A percentile compares a stretch with the other conserved stretches of the same genome.
These are phyloP conservation scores for Harpagus bidentatus DNA, from an alignment of 2,113 vertebrate species.

Conservation along the genomic window DNA sequence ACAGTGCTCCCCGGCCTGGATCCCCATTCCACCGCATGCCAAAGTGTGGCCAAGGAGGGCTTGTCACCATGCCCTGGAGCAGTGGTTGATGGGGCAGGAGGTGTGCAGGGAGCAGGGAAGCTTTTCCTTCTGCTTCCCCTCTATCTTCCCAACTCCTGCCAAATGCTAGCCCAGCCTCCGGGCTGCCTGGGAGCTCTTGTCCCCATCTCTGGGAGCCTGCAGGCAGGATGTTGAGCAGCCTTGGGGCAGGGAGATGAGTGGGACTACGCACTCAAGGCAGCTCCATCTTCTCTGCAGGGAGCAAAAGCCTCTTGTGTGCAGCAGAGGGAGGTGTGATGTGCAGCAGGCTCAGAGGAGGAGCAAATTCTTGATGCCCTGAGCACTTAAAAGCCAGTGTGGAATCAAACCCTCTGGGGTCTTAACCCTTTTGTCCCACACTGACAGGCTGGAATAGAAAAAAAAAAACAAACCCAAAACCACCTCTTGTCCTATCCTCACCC, in stretches of 20 bases:
- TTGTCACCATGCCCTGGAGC: rapidly evolving
- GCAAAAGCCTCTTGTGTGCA: not conserved
- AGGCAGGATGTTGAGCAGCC: not conserved
- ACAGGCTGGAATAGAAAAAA: not conserved
- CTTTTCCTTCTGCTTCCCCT: not conserved
- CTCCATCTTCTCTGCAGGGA: not conserved
- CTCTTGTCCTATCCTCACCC: not conserved
- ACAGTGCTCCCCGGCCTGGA: not conserved
- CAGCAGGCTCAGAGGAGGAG: not conserved
- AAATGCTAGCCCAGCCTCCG: not conserved
- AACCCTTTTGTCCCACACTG: not conserved
- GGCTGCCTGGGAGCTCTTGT: not conserved
- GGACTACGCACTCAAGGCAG: not conserved
- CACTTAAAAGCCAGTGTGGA: not conserved
- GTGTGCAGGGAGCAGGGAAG: not conserved
- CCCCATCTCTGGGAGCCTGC: not conserved
- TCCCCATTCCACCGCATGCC: rapidly evolving
- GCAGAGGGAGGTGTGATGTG: rapidly evolving
- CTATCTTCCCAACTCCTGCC: not conserved
- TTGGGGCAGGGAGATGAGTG: rapidly evolving
- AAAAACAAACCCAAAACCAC: not conserved
- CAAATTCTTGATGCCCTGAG: not conserved
- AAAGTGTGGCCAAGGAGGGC: rapidly evolving
- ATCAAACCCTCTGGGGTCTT: not conserved
- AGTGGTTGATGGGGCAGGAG: not conserved